phyloP scores from a whole-genome alignment of 2,888 invertebrate genomes.

The Cremastinae sp. region DNA sequence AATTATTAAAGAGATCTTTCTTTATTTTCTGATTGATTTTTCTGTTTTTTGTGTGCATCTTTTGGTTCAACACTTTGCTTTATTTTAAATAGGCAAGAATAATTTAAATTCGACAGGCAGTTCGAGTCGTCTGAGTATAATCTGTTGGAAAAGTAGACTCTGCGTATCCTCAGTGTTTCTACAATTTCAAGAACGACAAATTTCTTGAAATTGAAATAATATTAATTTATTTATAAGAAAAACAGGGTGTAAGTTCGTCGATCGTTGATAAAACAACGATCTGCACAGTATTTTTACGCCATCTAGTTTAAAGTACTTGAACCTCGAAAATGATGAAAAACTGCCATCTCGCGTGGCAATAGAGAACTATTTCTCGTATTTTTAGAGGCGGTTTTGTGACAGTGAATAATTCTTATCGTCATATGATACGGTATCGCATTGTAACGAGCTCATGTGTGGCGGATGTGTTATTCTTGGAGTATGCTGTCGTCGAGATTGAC shows the following conservation, averaged over 20 bases:
- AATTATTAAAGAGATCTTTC: neutral
- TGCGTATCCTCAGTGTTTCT: constrained; percentile 92
- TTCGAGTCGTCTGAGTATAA: constrained; percentile 98
- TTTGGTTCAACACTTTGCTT: constrained; percentile 81
- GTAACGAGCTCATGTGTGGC: constrained; percentile 43
- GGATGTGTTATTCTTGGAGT: constrained; percentile 34
- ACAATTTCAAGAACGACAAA: too few relatives aligned
- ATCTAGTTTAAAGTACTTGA: too few relatives aligned
- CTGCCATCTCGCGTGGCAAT: too few relatives aligned
- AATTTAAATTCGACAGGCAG: constrained; percentile 98
- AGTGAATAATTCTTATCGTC: constrained; percentile 55
- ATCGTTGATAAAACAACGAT: too few relatives aligned
- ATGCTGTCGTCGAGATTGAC: constrained; percentile 52
- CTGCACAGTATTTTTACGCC: too few relatives aligned
- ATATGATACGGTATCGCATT: constrained; percentile 49
- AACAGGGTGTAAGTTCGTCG: too few relatives aligned
- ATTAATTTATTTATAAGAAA: too few relatives aligned
- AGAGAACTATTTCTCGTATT: too few relatives aligned
- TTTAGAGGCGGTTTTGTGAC: too few relatives aligned
- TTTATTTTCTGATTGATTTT: neutral
- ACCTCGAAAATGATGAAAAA: too few relatives aligned
- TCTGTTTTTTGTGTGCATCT: neutral
- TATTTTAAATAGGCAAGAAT: constrained; percentile 96
- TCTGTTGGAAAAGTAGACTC: constrained; percentile 95
- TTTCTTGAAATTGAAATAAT: too few relatives aligned